Evolutionary conservation across 1,140 invertebrate species (phyloP).

Genomic region (Potamilus streckersoni): DNA sequence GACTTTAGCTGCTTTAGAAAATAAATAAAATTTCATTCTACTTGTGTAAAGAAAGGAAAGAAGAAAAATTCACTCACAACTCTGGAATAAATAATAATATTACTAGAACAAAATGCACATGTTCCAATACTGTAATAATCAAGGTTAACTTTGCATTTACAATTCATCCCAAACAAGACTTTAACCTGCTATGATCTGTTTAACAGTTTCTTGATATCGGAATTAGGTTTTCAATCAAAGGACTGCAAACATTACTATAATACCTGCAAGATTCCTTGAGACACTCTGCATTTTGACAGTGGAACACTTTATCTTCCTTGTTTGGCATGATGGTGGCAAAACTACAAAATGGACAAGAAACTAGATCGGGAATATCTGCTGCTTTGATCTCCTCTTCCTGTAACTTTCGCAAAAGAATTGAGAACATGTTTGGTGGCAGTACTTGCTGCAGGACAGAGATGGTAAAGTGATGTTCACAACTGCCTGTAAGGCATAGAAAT

Average conservation of each 20-base stretch:
- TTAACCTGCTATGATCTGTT: too few relatives aligned
- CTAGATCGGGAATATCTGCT: conserved; percentile 74
- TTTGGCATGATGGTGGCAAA: conserved; percentile 74
- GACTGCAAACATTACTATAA: neutral
- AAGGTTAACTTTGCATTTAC: too few relatives aligned
- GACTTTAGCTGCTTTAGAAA: too few relatives aligned
- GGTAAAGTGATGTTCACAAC: conserved; percentile 53
- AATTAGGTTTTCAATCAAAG: too few relatives aligned
- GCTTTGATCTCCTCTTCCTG: conserved; percentile 74
- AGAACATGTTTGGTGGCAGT: conserved; percentile 71
- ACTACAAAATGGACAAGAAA: conserved; percentile 76
- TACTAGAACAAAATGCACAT: too few relatives aligned
- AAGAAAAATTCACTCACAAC: too few relatives aligned
- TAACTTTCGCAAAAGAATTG: conserved; percentile 70
- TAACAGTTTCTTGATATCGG: too few relatives aligned
- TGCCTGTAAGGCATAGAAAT: conserved; percentile 69
- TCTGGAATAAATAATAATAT: too few relatives aligned
- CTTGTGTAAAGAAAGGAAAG: too few relatives aligned
- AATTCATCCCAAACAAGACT: too few relatives aligned
- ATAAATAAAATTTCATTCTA: too few relatives aligned
- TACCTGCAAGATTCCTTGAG: conserved; percentile 76
- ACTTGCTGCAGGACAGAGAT: conserved; percentile 59
- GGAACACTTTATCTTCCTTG: conserved; percentile 74
- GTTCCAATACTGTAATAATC: too few relatives aligned
- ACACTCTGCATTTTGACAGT: conserved; percentile 76